Evolutionary conservation across 2,888 invertebrate species (phyloP), one percentile per base, ranked within the genome.

Genomic region (Metalampra italica): DNA sequence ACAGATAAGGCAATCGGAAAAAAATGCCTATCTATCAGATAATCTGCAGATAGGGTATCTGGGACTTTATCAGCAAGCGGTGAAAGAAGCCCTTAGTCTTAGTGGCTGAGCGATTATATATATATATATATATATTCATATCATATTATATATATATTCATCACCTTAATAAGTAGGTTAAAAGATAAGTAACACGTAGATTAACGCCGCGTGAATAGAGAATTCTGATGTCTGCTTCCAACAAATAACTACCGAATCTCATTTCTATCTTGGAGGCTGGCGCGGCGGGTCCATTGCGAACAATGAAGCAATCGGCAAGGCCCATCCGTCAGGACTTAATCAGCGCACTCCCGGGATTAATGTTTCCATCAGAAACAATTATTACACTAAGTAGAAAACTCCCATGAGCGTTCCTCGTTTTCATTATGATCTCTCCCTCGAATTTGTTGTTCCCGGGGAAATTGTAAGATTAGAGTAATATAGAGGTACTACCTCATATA

Each of bases 321-420:
- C 47, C 60, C 56, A 62, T 70, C 57, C 58, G 56, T 70, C 62
- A 60, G 49, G 51, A 50, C 57, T 58, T 66, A 67, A 71, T 72
- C 69, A 72, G 66, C 60, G 59, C 55, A 59, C 61, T 64, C 57
- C 30, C 38, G 50, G 59, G 62, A 65, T 52, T 59, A 60, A 62
- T 64, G 62, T 57, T 61, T 55, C 61, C 60, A 61, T 64, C 64
- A 57, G 58, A 58, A 64, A 64, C 59, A 62, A 68, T 70, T 70
- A 69, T 54, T 45, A 45, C 53, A 54, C n/a, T 32, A 15, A 39
- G 13, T 32, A 32, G 36, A 36, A 37, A 41, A 45, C 29, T 15
- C 40, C 40, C 38, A 13, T 9, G 40, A 22, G 36, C n/a, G 13
- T 30, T 32, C 40, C n/a, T 32, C 22, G 14, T 30, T 42, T 41